Percentiles rank a stretch among this genome's conserved stretches.
These are phyloP conservation scores for Toxotes jaculatrix DNA, from an alignment of 2,113 vertebrate genomes.

Conservation along the genomic window DNA sequence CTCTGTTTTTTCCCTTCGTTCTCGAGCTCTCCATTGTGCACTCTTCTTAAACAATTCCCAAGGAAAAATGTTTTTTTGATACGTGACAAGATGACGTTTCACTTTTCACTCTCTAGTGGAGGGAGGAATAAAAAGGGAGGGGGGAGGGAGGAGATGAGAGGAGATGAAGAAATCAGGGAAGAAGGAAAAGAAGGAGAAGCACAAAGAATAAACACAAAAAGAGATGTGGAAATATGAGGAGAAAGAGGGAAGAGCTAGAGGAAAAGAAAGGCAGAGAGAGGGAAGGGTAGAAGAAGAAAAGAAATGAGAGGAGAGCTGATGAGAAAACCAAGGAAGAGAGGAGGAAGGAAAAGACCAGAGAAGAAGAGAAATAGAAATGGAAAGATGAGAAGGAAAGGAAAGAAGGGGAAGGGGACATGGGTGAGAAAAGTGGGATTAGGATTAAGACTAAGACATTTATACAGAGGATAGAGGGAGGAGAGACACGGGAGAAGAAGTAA, in stretches of 20 bases:
- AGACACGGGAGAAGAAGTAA: too few species aligned
- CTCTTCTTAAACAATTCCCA: slow-evolving; percentile 85
- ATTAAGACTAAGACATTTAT: too few species aligned
- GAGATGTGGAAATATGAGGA: too few species aligned
- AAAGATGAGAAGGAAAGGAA: neutral
- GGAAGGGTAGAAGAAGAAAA: neutral
- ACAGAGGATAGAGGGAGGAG: neutral
- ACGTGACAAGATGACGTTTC: slow-evolving; percentile 41
- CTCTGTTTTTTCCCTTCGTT: neutral
- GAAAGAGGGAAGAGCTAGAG: neutral
- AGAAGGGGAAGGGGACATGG: neutral
- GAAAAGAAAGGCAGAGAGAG: neutral
- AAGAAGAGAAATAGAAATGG: neutral
- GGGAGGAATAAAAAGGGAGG: neutral
- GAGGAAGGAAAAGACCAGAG: neutral
- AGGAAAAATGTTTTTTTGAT: slow-evolving; percentile 34
- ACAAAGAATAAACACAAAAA: neutral
- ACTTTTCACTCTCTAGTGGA: slow-evolving; percentile 33
- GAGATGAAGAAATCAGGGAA: neutral
- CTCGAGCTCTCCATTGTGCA: neutral
- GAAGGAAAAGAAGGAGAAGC: neutral
- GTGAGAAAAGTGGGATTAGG: too few species aligned
- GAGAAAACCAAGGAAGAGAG: neutral
- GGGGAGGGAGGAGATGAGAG: neutral
- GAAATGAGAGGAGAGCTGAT: neutral